Evolutionary conservation across 2,888 invertebrate genomes (phyloP).

Genomic region (Volucella inanis): DNA sequence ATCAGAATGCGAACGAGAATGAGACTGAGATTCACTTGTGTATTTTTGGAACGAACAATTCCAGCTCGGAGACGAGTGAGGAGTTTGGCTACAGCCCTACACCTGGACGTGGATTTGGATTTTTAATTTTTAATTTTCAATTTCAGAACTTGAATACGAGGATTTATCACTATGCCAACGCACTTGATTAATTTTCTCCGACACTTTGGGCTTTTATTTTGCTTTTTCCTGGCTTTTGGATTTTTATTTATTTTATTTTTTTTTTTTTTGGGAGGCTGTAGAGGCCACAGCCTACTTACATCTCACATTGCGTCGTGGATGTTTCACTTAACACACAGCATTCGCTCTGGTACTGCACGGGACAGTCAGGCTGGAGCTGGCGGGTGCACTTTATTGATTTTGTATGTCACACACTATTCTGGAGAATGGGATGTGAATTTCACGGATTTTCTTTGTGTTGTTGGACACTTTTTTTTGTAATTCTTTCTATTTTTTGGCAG

Average conservation of each 20-base stretch:
- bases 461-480: constrained; percentile 35
- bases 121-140: background rate
- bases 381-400: constrained; percentile 72
- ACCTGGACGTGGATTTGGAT: constrained; percentile 37
- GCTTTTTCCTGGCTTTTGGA: constrained; percentile 14
- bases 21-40: background rate
- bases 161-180: constrained; percentile 27
- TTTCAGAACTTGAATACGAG: no score
- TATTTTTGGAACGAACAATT: constrained; percentile 48
- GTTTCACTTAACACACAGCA: constrained; percentile 55
- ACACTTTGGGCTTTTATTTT: constrained; percentile 29
- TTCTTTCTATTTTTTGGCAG: background rate
- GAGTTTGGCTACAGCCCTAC: background rate
- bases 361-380: background rate
- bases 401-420: constrained; percentile 31
- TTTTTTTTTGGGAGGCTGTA: constrained; percentile 67
- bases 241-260: constrained; percentile 38
- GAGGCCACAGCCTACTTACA: constrained; percentile 70
- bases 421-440: constrained; percentile 43
- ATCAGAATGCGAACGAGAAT: no score
- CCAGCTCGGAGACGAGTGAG: constrained; percentile 19
- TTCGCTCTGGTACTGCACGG: constrained; percentile 52
- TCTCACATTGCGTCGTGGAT: constrained; percentile 74
- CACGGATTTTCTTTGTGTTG: constrained; percentile 63
- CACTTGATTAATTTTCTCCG: background rate